Base-by-base conservation (phyloP, 92 coral and sea anemone genomes). In the Umimayanthus chanpuru region DNA sequence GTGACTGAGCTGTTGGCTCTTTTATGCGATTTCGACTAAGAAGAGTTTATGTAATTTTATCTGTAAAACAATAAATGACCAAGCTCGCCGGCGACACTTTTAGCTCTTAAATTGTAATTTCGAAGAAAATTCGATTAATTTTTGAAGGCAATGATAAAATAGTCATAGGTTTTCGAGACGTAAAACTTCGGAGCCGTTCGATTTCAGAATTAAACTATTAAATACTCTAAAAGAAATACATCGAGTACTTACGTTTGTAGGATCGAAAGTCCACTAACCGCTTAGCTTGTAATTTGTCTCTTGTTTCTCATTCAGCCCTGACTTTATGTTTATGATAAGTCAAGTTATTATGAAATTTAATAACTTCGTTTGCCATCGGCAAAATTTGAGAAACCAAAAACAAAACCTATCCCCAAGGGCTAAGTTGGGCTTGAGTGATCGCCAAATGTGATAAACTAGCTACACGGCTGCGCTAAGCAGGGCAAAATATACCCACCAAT, bases 401-500 rank as follows among this genome's bases (percentile, higher is more conserved):
- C 61, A 49, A 11, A 44, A 29, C 10, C 38, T 29, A 15, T 78
- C 65, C 36, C 66, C 38, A 78, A 20, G 39, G 81, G 81, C 66
- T 44, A n/a, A 29, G 21, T 78, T 66, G 21, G 43, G 40, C 66
- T 49, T 10, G 38, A 49, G 64, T 28, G 82, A 26, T 50, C 23
- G 82, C 65, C 41, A n/a, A 43, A 77, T 49, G 28, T 47, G 2
- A 77, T 76, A 44, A 77, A 2, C 56, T 15, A 43, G n/a, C 15
- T 9, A 4, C 28, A 10, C 81, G 29, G 56, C 50, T 53, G 14
- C 20, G 32, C 23, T 23, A 10, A 20, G 66, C 20, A n/a, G 8
- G 20, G 82, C 9, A 16, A 26, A 9, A 44, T 78, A n/a, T 7
- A 78, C 58, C 81, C 8, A 40, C 82, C 82, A 78, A 78, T 78